Percentiles rank a stretch among this genome's conserved stretches.
These are phyloP conservation scores for Iguana delicatissima DNA, from an alignment of 2,797 vertebrate species.

Conservation along the genomic window DNA sequence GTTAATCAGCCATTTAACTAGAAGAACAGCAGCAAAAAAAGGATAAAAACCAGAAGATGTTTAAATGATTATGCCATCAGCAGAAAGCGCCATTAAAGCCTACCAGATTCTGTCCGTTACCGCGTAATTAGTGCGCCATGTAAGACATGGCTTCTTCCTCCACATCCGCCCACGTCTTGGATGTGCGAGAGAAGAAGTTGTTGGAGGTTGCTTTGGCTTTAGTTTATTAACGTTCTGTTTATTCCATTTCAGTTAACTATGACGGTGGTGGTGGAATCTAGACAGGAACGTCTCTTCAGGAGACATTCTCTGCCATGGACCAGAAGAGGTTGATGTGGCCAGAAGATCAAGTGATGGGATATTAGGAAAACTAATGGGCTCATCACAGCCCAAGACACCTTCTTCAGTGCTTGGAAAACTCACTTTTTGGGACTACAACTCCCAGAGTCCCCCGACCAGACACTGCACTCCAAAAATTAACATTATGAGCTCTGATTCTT, in stretches of 20 bases:
- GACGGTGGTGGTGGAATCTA: background rate
- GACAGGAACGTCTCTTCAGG: background rate
- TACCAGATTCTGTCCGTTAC: background rate
- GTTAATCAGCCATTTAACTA: constrained; percentile 13
- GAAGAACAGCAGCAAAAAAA: constrained; percentile 14
- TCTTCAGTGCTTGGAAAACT: no score
- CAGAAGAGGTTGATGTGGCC: background rate
- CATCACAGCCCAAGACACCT: background rate
- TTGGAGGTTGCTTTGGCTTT: background rate
- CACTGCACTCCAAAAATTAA: background rate
- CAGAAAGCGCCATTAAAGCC: background rate
- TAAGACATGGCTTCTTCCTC: background rate
- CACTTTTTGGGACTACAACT: no score
- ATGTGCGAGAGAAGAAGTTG: background rate
- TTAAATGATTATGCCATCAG: background rate
- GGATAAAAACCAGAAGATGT: background rate
- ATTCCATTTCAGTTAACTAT: no score
- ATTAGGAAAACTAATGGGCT: background rate
- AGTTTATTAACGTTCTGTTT: background rate
- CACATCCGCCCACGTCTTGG: background rate
- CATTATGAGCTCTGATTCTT: background rate
- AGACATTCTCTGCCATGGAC: no score
- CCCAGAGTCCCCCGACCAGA: background rate
- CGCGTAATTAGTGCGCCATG: background rate
- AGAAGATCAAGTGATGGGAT: no score